Evolutionary conservation across 2,888 invertebrate genomes (phyloP).

Genomic region (Trissolcus japonicus): DNA sequence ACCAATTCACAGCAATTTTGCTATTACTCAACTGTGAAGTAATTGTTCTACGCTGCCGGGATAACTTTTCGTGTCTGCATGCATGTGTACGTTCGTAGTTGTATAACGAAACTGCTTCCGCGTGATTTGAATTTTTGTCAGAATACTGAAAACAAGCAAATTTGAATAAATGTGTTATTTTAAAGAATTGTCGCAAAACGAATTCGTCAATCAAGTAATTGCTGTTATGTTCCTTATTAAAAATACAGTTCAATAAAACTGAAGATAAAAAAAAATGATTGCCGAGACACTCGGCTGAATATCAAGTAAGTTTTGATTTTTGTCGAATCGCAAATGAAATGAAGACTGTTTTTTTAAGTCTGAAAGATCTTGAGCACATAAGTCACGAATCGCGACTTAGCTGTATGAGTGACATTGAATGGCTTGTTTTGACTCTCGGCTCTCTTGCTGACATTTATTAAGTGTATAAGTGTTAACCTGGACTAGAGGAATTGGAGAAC

Average conservation of each 20-base stretch:
- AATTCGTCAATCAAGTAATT: background rate
- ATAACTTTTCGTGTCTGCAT: no score
- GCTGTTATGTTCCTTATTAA: background rate
- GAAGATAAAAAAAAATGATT: background rate
- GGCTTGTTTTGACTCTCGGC: constrained; percentile 6
- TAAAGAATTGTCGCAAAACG: background rate
- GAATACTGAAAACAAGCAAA: background rate
- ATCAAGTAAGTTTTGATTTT: background rate
- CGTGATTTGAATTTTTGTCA: constrained; percentile 2
- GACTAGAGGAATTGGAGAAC: background rate
- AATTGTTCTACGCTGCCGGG: no score
- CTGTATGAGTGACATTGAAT: constrained; percentile 32
- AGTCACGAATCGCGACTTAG: constrained; percentile 26
- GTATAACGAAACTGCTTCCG: background rate
- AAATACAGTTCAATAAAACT: background rate
- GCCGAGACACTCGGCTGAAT: background rate
- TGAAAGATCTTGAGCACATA: constrained; percentile 51
- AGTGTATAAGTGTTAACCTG: constrained; percentile 8
- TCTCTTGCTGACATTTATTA: constrained; percentile 10
- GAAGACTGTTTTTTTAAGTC: no score
- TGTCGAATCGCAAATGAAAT: background rate
- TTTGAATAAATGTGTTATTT: background rate
- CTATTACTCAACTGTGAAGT: no score
- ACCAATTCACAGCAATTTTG: no score
- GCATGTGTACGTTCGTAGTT: no score